Conservation (phyloP, 92 coral and sea anemone species). For the Nematostella vectensis region DNA sequence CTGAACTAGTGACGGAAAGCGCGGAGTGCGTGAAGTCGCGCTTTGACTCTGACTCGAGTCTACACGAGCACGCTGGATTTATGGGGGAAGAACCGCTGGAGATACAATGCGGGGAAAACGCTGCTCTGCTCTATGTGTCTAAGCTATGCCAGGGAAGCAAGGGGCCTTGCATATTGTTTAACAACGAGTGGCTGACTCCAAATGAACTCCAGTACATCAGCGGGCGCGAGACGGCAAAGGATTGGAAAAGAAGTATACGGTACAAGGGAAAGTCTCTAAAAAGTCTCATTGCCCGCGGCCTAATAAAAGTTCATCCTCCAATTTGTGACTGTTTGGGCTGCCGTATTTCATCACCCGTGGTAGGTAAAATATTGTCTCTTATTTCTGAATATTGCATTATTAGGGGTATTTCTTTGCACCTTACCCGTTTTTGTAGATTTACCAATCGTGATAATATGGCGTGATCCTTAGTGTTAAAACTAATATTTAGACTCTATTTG, state of each 20-base stretch:
- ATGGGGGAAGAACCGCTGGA: conserved; percentile 86
- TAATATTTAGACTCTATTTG: neutral
- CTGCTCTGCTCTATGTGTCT: conserved; percentile 86
- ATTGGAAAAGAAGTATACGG: conserved; percentile 98
- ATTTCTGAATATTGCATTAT: neutral
- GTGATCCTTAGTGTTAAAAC: neutral
- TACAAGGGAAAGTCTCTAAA: conserved; percentile 94
- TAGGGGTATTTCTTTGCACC: conserved; percentile 1
- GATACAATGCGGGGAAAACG: conserved; percentile 94
- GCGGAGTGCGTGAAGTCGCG: conserved; percentile 37
- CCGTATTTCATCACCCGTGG: conserved; percentile 97
- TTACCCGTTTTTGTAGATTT: neutral
- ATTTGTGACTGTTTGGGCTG: conserved; percentile 98
- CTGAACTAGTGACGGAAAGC: conserved; percentile 9
- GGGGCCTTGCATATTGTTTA: conserved; percentile 92
- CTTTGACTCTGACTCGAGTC: conserved; percentile 25
- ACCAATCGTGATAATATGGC: neutral
- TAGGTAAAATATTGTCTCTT: conserved; percentile 23
- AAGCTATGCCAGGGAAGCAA: conserved; percentile 98
- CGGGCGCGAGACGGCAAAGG: conserved; percentile 98
- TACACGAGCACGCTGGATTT: conserved; percentile 30
- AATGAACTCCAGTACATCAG: conserved; percentile 96
- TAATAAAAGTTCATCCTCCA: conserved; percentile 95
- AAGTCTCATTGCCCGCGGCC: conserved; percentile 90
- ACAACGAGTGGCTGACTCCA: conserved; percentile 96